These are phyloP conservation scores for Atrina japonica DNA, from an alignment of 2,888 invertebrate genomes.

Conservation along the genomic window DNA sequence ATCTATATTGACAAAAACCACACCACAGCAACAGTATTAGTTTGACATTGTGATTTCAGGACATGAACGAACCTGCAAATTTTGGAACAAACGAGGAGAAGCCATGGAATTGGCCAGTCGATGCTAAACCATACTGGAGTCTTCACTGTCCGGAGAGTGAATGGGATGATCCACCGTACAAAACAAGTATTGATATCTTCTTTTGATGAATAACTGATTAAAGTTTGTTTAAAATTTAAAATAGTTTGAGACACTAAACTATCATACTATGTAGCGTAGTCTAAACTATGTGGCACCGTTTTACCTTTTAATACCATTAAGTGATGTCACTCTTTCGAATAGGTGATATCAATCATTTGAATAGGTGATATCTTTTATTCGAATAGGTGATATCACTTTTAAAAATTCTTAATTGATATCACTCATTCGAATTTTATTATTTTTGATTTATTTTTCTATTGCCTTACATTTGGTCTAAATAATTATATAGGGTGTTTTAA, in stretches of 20 bases:
- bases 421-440: neutral
- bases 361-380: no score
- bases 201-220: neutral
- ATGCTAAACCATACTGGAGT: slow-evolving; percentile 72
- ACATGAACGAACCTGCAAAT: slow-evolving; percentile 81
- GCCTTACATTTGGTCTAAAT: no score
- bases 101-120: slow-evolving; percentile 76
- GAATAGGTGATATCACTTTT: no score
- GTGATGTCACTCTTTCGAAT: neutral
- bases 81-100: slow-evolving; percentile 77
- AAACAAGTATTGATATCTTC: slow-evolving; percentile 60
- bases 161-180: slow-evolving; percentile 74
- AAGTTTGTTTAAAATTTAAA: neutral
- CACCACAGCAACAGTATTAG: no score
- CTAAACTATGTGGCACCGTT: neutral
- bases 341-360: no score
- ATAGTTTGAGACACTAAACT: neutral
- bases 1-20: no score
- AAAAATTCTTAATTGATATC: no score
- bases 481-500: no score
- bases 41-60: no score
- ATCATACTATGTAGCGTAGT: no score
- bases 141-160: slow-evolving; percentile 69
- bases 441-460: no score
- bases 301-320: no score